Conservation (phyloP, 2,113 vertebrate species). For the Campylomormyrus numenius region DNA sequence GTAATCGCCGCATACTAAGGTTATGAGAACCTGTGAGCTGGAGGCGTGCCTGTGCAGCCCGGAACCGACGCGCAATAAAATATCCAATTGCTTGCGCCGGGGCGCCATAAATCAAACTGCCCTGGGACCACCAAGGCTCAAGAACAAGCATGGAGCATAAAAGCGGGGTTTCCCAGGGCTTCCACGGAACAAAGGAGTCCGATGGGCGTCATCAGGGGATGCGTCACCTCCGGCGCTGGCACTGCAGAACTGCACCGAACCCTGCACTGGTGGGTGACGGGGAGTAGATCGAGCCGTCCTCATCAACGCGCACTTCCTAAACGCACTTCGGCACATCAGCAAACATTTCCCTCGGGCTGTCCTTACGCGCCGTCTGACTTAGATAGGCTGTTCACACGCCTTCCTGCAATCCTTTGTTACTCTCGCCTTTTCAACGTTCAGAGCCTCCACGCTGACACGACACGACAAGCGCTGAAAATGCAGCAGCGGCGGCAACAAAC, state of each 20-base stretch:
- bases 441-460: neutral
- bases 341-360: neutral
- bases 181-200: constrained; percentile 24
- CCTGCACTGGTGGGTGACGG: neutral
- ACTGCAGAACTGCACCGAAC: neutral
- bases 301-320: neutral
- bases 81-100: constrained; percentile 24
- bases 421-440: neutral
- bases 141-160: constrained; percentile 26
- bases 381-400: neutral
- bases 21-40: neutral
- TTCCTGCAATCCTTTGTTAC: neutral
- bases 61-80: neutral
- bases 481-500: neutral
- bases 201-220: constrained; percentile 33
- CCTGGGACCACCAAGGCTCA: constrained; percentile 5
- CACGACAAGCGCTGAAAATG: neutral
- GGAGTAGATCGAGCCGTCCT: neutral
- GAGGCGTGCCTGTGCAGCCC: neutral
- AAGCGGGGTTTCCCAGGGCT: constrained; percentile 29
- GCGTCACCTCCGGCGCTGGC: neutral
- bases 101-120: constrained; percentile 44
- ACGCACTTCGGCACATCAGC: neutral
- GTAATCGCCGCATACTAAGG: neutral
- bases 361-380: neutral